Conservation (phyloP, 2,113 vertebrate genomes). For the Rhagologus leucostigma region DNA sequence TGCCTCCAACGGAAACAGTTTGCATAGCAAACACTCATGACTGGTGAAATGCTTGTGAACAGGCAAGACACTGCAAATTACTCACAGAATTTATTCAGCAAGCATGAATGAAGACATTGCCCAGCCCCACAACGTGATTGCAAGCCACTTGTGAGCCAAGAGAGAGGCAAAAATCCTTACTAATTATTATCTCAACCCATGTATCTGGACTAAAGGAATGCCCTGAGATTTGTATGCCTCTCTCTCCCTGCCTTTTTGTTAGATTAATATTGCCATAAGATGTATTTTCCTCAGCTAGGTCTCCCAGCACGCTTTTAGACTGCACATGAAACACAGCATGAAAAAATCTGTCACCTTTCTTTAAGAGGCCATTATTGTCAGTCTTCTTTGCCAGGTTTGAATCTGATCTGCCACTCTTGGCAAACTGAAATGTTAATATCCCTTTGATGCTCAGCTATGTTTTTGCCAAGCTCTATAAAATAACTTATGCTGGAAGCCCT, state of each 20-base stretch:
- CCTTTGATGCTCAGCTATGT: neutral
- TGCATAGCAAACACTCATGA: neutral
- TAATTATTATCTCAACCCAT: neutral
- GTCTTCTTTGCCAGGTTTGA: constrained; percentile 39
- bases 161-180: neutral
- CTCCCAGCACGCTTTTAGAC: constrained; percentile 24
- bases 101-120: neutral
- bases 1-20: neutral
- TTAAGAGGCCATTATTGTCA: constrained; percentile 35
- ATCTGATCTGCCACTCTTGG: constrained; percentile 34
- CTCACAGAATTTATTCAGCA: neutral
- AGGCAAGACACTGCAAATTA: neutral
- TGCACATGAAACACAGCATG: constrained; percentile 24
- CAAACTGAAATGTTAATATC: constrained; percentile 44
- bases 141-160: neutral
- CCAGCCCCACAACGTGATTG: neutral
- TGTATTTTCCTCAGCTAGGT: constrained; percentile 17
- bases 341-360: constrained; percentile 54
- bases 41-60: neutral
- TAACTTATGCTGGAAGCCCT: neutral
- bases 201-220: neutral
- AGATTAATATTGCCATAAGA: neutral
- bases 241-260: neutral
- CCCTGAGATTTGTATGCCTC: neutral
- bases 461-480: constrained; percentile 30